Conservation (phyloP, 1,140 invertebrate species). For the Metaphire vulgaris region DNA sequence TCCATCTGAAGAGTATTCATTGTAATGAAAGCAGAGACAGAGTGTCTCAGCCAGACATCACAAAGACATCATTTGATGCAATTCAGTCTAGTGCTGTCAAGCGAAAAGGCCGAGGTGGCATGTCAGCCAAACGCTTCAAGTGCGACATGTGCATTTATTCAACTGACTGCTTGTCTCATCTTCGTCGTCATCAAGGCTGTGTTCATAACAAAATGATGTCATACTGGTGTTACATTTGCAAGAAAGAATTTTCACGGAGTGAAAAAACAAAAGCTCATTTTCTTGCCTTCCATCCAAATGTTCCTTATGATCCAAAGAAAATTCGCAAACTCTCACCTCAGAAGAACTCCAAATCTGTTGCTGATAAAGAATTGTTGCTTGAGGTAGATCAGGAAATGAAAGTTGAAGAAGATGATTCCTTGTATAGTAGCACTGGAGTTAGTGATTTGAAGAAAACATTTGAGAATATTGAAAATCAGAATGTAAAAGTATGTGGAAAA, state of each 20-base stretch:
- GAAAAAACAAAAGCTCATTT: constrained; percentile 27
- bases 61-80: too few relatives aligned
- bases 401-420: background rate
- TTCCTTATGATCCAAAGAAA: constrained; percentile 13
- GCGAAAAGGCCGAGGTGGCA: too few relatives aligned
- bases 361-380: background rate
- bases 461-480: background rate
- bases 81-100: too few relatives aligned
- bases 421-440: too few relatives aligned
- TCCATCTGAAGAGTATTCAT: constrained; percentile 20
- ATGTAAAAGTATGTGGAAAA: background rate
- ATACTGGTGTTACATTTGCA: constrained; percentile 25
- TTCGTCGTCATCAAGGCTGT: constrained; percentile 23
- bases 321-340: constrained; percentile 6
- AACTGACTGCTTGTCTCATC: constrained; percentile 29
- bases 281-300: constrained; percentile 14
- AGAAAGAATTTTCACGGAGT: constrained; percentile 24
- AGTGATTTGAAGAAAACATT: background rate
- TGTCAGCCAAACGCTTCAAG: constrained; percentile 4
- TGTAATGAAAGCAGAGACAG: background rate
- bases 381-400: background rate
- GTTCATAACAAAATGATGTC: constrained; percentile 22
- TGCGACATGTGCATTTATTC: constrained; percentile 24
- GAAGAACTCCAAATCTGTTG: background rate
- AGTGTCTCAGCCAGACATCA: background rate